Conservation (phyloP, 1,140 invertebrate genomes). For the Conopomorpha cramerella region DNA sequence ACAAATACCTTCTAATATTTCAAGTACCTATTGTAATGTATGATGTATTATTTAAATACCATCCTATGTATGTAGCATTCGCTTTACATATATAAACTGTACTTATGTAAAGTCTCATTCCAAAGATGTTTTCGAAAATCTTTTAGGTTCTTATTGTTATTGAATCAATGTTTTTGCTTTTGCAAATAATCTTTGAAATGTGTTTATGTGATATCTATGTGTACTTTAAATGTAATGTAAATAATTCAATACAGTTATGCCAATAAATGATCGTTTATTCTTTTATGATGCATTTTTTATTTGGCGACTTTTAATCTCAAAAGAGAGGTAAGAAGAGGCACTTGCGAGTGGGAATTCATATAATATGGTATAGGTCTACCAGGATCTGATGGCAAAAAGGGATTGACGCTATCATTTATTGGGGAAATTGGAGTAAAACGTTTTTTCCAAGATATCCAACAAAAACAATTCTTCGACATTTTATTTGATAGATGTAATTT, state of each 20-base stretch:
- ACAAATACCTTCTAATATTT: no score
- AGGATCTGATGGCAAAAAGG: no score
- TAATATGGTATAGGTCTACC: not conserved
- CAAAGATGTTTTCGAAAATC: conserved; percentile 27
- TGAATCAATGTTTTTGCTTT: conserved; percentile 33
- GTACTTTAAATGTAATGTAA: conserved; percentile 35
- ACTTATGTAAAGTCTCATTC: conserved; percentile 27
- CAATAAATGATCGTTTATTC: conserved; percentile 51
- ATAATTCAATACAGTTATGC: conserved; percentile 43
- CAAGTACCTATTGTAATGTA: conserved; percentile 1
- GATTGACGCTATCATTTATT: no score
- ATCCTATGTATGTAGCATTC: no score
- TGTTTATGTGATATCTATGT: conserved; percentile 41
- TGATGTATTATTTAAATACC: conserved; percentile 2
- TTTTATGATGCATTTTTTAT: conserved; percentile 19
- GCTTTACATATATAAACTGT: no score
- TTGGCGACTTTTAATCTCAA: not conserved
- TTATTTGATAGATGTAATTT: no score
- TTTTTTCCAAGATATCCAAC: no score
- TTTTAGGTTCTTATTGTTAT: conserved; percentile 22
- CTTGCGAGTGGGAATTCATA: not conserved
- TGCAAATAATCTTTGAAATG: conserved; percentile 40
- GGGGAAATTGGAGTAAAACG: no score
- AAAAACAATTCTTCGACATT: not conserved
- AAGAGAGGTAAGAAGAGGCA: not conserved